Base-by-base conservation (phyloP, 1,140 invertebrate species). In the Phortica variegata region DNA sequence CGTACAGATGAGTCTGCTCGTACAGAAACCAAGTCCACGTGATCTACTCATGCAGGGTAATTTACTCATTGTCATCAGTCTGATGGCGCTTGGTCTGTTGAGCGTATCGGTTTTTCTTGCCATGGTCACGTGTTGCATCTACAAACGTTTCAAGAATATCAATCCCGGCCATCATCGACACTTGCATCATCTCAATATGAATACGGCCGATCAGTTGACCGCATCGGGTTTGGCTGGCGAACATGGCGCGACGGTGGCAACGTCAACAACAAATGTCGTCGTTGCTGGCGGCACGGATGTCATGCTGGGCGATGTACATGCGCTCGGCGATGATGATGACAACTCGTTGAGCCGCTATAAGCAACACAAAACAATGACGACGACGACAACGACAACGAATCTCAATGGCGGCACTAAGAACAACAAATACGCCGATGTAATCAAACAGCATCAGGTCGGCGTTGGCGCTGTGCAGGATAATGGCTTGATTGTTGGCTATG, bases 1-100 rank as follows among this genome's bases (percentile, higher is more conserved):
- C 79, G 43, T 90, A 85, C 66, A 73, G 23, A 73, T 72, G 47
- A 55, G 48, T 23, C 45, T 71, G 6, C 18, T 61, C 2, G 49
- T 71, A 2, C 53, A 65, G 39, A 48, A 58, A 17, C 17, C 54
- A 2, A 13, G 33, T 1, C 32, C 45, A 15, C 23, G 44, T 8
- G 52, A 49, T 37, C 12, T 47, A 1, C 32, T 47, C 12, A 41
- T 43, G 0, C 43, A 65, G 36, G 56, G 48, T 20, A 60, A 68
- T 43, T 45, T 71, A 8, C 41, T 62, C 20, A 37, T 59, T 5
- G 53, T 60, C 31, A 54, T 68, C 8, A 54, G 56, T 7, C 34
- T 68, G 2, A 65, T 71, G 52, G 53, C 54, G 3, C 16, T 71
- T 16, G 61, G 61, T 1, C 38, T 71, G 10, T 49, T 71, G 2